phyloP scores from a whole-genome alignment of 2,888 invertebrate genomes.

The Leucophora obtusa region DNA sequence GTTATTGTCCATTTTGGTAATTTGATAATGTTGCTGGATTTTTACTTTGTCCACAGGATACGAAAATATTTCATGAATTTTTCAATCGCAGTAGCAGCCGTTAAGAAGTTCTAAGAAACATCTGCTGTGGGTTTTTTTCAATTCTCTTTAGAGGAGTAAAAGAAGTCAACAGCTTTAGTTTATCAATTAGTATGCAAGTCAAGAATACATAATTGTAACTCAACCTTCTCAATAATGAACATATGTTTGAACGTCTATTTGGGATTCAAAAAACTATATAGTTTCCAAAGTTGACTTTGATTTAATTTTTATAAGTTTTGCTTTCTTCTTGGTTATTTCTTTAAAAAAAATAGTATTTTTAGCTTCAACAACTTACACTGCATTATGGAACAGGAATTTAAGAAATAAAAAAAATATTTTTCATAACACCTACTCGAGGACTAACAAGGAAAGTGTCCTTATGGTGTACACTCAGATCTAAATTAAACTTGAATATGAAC shows the following conservation, averaged over 20 bases:
- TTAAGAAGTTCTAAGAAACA: not conserved
- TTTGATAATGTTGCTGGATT: slow-evolving; percentile 32
- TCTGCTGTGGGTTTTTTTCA: not conserved
- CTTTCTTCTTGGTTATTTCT: not conserved
- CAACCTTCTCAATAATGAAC: not conserved
- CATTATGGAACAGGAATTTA: not conserved
- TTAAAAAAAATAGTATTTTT: not conserved
- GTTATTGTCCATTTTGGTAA: slow-evolving; percentile 33
- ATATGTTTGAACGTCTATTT: not conserved
- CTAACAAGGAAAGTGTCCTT: too few relatives aligned
- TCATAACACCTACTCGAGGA: too few relatives aligned
- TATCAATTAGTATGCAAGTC: slow-evolving; percentile 55
- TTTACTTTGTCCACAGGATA: slow-evolving; percentile 4
- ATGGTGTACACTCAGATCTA: too few relatives aligned
- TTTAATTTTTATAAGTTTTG: not conserved
- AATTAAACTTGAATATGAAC: too few relatives aligned
- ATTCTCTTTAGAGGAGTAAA: not conserved
- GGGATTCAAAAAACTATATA: not conserved
- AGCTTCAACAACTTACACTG: not conserved
- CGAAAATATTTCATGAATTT: slow-evolving; percentile 15
- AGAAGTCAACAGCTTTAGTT: not conserved
- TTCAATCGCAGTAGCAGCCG: not conserved
- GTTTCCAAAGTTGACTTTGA: slow-evolving; percentile 9
- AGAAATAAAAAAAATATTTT: too few relatives aligned
- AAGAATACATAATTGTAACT: slow-evolving; percentile 15